Evolutionary conservation across 2,888 invertebrate genomes (phyloP).

Genomic region (Drosophila stalkeri): DNA sequence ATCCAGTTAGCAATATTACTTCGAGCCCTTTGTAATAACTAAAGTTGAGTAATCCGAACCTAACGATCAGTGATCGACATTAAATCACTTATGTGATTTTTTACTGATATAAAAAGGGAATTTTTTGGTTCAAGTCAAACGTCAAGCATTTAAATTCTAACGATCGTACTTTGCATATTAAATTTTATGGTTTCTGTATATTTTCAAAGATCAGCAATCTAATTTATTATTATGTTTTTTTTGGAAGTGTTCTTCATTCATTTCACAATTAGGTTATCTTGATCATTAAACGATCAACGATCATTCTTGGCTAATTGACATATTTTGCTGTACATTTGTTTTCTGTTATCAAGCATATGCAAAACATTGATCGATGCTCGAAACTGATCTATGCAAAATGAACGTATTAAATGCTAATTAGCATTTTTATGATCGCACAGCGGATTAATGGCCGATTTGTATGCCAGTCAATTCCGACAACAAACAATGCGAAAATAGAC

Average conservation of each 20-base stretch:
- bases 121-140: neutral
- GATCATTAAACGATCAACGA: conserved; percentile 11
- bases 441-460: conserved; percentile 64
- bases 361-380: conserved; percentile 32
- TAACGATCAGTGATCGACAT: neutral
- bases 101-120: neutral
- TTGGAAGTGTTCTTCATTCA: neutral
- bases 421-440: conserved; percentile 66
- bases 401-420: conserved; percentile 66
- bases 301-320: conserved; percentile 33
- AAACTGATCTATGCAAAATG: conserved; percentile 42
- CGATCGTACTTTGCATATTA: neutral
- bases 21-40: neutral
- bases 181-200: neutral
- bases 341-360: conserved; percentile 31
- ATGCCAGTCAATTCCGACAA: conserved; percentile 51
- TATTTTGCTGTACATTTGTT: conserved; percentile 22
- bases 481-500: conserved; percentile 43
- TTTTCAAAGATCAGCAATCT: neutral
- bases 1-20: neutral
- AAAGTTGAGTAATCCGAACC: too few species aligned
- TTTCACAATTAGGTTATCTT: neutral
- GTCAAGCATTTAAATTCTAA: neutral
- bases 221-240: neutral
- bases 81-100: neutral